Evolutionary conservation across 2,888 invertebrate genomes (phyloP).

Genomic region (Liodrosophila aerea): DNA sequence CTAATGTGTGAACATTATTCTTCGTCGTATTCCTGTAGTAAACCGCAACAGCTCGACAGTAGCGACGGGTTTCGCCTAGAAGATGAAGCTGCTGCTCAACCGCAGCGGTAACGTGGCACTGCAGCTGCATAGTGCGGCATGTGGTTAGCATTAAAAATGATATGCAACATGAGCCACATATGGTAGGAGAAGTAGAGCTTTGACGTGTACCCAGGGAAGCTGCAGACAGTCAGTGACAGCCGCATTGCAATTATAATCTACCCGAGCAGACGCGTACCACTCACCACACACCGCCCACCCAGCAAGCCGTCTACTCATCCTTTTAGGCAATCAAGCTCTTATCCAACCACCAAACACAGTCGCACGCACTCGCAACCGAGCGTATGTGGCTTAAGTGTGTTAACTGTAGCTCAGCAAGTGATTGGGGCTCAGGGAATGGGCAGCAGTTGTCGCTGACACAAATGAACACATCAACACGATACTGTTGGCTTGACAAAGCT

Average conservation of each 20-base stretch:
- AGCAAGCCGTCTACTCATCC: conserved; percentile 7
- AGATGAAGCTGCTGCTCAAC: conserved; percentile 43
- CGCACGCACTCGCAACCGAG: conserved; percentile 43
- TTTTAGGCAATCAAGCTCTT: neutral
- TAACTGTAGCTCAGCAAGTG: conserved; percentile 51
- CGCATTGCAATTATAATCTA: conserved; percentile 78
- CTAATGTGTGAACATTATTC: conserved; percentile 75
- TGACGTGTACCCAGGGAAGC: conserved; percentile 3
- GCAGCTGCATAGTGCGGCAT: conserved; percentile 76
- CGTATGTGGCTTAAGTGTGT: conserved; percentile 67
- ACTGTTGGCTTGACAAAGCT: conserved; percentile 74
- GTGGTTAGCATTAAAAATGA: conserved; percentile 80
- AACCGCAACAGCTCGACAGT: conserved; percentile 49
- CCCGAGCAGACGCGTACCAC: conserved; percentile 51
- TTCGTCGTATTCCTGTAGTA: conserved; percentile 66
- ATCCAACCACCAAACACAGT: conserved; percentile 22
- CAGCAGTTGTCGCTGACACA: conserved; percentile 73
- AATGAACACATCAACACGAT: conserved; percentile 76
- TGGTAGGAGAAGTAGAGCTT: conserved; percentile 26
- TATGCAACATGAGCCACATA: conserved; percentile 70
- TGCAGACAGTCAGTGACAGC: conserved; percentile 72
- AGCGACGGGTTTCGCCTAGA: conserved; percentile 23
- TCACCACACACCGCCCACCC: conserved; percentile 9
- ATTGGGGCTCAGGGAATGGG: conserved; percentile 7
- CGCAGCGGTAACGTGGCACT: conserved; percentile 69